These are phyloP conservation scores for Pyxicephalus adspersus DNA, from an alignment of 2,113 vertebrate genomes.

Conservation along the genomic window DNA sequence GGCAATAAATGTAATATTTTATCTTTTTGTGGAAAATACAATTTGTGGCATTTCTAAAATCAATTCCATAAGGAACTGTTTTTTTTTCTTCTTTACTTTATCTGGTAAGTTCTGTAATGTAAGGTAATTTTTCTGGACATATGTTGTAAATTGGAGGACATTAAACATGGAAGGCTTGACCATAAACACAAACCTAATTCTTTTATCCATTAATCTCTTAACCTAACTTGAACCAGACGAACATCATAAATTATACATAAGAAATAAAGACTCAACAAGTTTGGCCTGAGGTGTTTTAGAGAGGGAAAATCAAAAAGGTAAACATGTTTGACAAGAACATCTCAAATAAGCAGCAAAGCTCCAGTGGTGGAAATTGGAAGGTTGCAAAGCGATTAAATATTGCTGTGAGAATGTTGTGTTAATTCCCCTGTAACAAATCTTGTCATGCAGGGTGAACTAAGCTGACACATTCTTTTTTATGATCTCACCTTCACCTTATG, in stretches of 20 bases:
- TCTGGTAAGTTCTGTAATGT: neutral
- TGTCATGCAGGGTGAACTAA: too few relatives aligned
- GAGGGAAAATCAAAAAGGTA: neutral
- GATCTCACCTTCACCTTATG: too few relatives aligned
- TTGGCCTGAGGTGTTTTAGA: neutral
- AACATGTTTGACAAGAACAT: constrained; percentile 4
- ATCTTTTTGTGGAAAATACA: too few relatives aligned
- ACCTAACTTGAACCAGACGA: constrained; percentile 36
- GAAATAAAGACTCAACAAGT: constrained; percentile 28
- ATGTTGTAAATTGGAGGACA: neutral
- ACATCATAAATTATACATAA: constrained; percentile 40
- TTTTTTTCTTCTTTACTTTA: too few relatives aligned
- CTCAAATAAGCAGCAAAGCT: neutral
- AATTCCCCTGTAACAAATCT: neutral
- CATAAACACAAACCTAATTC: neutral
- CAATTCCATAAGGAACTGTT: too few relatives aligned
- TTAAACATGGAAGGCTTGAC: neutral
- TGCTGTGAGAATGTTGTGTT: neutral
- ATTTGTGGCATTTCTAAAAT: too few relatives aligned
- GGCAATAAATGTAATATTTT: too few relatives aligned
- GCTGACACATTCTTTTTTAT: too few relatives aligned
- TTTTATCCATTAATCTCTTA: constrained; percentile 34
- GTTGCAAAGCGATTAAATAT: neutral
- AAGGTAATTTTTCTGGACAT: neutral
- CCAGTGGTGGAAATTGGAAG: neutral